Base-by-base conservation (phyloP, 2,797 vertebrate genomes). In the Cynodonichthys magdalenae region DNA sequence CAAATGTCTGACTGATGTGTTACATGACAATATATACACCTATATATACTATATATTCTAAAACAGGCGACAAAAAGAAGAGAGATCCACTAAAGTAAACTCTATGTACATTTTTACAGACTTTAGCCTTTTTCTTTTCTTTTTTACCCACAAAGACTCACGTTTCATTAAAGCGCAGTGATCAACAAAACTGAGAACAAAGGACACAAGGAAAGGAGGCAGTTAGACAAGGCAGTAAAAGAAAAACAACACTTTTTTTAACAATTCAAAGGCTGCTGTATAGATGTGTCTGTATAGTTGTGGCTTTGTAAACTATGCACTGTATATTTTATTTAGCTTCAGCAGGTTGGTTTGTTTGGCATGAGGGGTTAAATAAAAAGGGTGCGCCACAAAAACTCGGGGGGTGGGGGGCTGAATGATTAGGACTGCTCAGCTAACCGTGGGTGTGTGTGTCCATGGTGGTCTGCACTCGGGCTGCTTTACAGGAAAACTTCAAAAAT, bases 251-350 rank as follows among this genome's bases (percentile, higher is more conserved):
- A 59, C 59, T 84, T 68, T 84, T 88, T 68, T 49, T 36, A 36
- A 83, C 75, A 66, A 72, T 66, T 53, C 56, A 77, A 76, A 61
- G 34, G 71, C 83, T 89, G 84, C 86, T 87, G 87, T 90, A 88
- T 89, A 87, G 81, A 75, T 85, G 74, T 74, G 75, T 80, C 77
- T 91, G 85, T 90, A 90, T 88, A 87, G 88, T 87, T 85, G 74
- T 87, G 74, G 87, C 81, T 85, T 90, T 93, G 92, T 94, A 93
- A 94, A 93, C 94, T 94, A 94, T 94, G 94, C 94, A 94, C 91
- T 94, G 92, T 94, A 92, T 90, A 92, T 91, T 89, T 87, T 86
- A 85, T 88, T 75, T 85, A 88, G 82, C 87, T 71, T 57, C 59
- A 86, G 79, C 77, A 89, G 78, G 85, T 74, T 76, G 84, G 71